Evolutionary conservation across 2,113 vertebrate genomes (phyloP).

Genomic region (Gnathonemus longibarbis): DNA sequence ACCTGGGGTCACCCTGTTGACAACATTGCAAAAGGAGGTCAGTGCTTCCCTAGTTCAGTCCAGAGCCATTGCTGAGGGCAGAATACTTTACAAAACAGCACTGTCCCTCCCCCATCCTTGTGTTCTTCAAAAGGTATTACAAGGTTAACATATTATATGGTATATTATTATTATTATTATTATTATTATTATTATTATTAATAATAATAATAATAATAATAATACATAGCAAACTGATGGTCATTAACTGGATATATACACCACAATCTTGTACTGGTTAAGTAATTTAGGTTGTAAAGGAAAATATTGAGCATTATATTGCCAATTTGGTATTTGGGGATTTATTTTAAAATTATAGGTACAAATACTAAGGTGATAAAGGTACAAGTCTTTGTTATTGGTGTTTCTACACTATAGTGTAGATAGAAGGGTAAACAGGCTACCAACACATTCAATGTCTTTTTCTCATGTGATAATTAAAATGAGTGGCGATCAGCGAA

Average conservation of each 20-base stretch:
- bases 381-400: neutral
- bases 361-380: neutral
- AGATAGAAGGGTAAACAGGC: neutral
- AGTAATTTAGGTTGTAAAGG: neutral
- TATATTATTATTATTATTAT: neutral
- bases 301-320: neutral
- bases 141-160: neutral
- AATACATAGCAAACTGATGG: neutral
- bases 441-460: neutral
- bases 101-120: neutral
- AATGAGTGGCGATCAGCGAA: neutral
- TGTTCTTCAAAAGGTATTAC: neutral
- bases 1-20: slow-evolving; percentile 24
- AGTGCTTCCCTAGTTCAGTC: neutral
- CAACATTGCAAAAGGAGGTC: slow-evolving; percentile 17
- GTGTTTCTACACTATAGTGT: neutral
- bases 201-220: no score
- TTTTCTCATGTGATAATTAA: neutral
- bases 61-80: slow-evolving; percentile 1
- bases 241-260: neutral
- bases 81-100: neutral
- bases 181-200: neutral
- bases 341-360: neutral
- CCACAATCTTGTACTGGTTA: neutral
- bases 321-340: neutral